Percentiles rank a stretch among this genome's conserved stretches.
These are phyloP conservation scores for Calliphora vicina DNA, from an alignment of 1,140 invertebrate species.

Conservation along the genomic window DNA sequence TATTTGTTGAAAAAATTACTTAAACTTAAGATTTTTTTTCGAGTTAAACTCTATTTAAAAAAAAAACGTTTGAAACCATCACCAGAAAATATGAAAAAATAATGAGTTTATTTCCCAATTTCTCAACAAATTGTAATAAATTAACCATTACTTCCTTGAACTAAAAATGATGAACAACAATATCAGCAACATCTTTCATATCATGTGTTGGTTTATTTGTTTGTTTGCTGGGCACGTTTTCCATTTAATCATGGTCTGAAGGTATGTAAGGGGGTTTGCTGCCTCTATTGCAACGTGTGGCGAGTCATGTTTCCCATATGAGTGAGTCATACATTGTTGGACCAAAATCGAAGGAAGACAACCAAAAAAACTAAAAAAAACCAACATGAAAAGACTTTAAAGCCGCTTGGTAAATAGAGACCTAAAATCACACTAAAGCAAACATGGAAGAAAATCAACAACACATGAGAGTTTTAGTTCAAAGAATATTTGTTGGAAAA, in stretches of 20 bases:
- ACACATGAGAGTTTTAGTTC: neutral
- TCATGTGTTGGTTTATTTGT: neutral
- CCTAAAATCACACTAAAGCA: neutral
- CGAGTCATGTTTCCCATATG: neutral
- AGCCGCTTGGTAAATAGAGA: neutral
- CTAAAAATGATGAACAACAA: too few species aligned
- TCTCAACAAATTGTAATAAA: too few species aligned
- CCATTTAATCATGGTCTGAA: conserved; percentile 11
- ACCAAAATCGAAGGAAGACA: neutral
- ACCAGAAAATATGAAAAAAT: too few species aligned
- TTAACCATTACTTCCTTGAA: too few species aligned
- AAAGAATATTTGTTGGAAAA: neutral
- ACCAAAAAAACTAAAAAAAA: too few species aligned
- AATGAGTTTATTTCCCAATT: too few species aligned
- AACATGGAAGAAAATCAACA: neutral
- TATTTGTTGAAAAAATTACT: too few species aligned
- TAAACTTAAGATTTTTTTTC: too few species aligned
- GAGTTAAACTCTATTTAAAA: too few species aligned
- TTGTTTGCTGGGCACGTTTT: conserved; percentile 20
- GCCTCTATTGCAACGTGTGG: neutral
- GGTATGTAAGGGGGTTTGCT: neutral
- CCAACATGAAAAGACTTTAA: neutral
- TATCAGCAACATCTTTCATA: neutral
- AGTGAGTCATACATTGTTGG: neutral
- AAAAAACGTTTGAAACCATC: too few species aligned